phyloP scores from a whole-genome alignment of 2,888 invertebrate genomes.

The Pammene fasciana region DNA sequence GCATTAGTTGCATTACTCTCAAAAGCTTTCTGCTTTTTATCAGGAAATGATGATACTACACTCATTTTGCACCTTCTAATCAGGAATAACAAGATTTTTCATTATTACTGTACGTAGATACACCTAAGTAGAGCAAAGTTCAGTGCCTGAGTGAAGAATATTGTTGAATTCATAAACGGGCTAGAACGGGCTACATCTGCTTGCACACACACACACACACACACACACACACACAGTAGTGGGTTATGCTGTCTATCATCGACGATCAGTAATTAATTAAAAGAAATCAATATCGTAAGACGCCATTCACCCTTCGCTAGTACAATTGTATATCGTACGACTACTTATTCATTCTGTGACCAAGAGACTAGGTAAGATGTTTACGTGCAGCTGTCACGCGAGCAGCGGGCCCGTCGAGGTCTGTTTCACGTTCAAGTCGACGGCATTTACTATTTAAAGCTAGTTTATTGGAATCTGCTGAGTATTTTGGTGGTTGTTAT shows the following conservation, averaged over 20 bases:
- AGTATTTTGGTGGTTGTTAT: not conserved
- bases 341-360: constrained; percentile 12
- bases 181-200: too few relatives aligned
- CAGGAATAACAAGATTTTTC: too few relatives aligned
- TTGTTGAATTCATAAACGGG: too few relatives aligned
- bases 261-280: not conserved
- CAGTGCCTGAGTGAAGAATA: too few relatives aligned
- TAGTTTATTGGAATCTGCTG: not conserved
- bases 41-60: too few relatives aligned
- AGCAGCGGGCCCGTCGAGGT: not conserved
- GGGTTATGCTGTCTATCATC: not conserved
- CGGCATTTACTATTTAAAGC: not conserved
- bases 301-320: not conserved
- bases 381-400: constrained; percentile 11
- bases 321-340: not conserved
- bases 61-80: too few relatives aligned
- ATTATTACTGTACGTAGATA: too few relatives aligned
- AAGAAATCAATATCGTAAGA: not conserved
- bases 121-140: too few relatives aligned
- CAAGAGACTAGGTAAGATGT: constrained; percentile 17
- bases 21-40: too few relatives aligned
- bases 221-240: too few relatives aligned
- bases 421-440: not conserved
- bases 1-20: too few relatives aligned
- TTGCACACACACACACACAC: too few relatives aligned